phyloP scores from a whole-genome alignment of 2,888 invertebrate species.

The Phasia obesa region DNA sequence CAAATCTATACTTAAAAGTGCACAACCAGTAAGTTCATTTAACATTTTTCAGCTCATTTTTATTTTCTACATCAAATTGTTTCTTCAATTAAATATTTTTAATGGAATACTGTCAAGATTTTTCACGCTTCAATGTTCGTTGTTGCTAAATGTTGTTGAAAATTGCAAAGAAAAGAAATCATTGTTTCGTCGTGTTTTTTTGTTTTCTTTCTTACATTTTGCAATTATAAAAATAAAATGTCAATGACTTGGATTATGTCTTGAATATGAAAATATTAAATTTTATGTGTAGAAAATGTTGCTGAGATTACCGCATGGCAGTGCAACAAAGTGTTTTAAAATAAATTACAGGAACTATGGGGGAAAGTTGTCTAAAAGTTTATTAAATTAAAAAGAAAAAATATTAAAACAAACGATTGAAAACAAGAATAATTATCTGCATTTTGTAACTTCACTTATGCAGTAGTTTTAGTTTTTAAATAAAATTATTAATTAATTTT shows the following conservation, averaged over 20 bases:
- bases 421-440: neutral
- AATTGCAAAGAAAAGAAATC: slow-evolving; percentile 40
- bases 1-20: slow-evolving; percentile 11
- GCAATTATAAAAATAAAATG: slow-evolving; percentile 52
- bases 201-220: slow-evolving; percentile 11
- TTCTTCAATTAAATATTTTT: slow-evolving; percentile 18
- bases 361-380: slow-evolving; percentile 32
- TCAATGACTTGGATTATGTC: slow-evolving; percentile 47
- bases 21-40: slow-evolving; percentile 27
- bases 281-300: slow-evolving; percentile 2
- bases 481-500: neutral
- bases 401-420: neutral
- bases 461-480: no score
- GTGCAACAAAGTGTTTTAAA: neutral
- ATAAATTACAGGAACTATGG: neutral
- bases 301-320: neutral
- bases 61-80: neutral
- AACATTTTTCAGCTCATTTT: neutral
- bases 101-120: slow-evolving; percentile 43
- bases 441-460: no score
- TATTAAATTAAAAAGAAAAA: neutral
- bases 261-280: slow-evolving; percentile 24
- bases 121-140: slow-evolving; percentile 58
- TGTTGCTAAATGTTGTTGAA: slow-evolving; percentile 41
- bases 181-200: neutral